Evolutionary conservation across 2,113 vertebrate species (phyloP).

Genomic region (Tyrannus savana): DNA sequence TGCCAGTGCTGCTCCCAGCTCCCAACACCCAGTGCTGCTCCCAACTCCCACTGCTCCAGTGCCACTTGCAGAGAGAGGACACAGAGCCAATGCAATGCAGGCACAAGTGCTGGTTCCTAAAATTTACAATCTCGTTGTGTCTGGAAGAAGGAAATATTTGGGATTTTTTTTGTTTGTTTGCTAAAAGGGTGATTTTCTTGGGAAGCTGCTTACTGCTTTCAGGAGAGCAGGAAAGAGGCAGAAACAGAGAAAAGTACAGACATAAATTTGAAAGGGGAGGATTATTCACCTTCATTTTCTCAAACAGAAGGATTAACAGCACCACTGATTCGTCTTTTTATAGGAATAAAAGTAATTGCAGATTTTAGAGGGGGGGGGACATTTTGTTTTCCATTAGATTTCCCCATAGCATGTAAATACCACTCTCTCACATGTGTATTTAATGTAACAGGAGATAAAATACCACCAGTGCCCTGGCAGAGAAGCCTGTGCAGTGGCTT

Average conservation of each 20-base stretch:
- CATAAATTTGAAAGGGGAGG: background rate
- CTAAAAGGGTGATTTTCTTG: background rate
- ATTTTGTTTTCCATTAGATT: background rate
- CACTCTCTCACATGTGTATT: background rate
- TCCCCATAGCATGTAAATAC: background rate
- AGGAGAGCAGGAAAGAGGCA: background rate
- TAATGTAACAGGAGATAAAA: background rate
- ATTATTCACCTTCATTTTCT: conserved; percentile 29
- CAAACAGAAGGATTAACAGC: background rate
- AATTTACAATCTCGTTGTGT: background rate
- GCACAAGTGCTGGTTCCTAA: accelerated
- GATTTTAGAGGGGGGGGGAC: background rate
- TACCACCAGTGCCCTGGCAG: background rate
- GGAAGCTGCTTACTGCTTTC: background rate
- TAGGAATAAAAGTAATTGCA: background rate
- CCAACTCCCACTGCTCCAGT: background rate
- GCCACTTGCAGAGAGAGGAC: background rate
- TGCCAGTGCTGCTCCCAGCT: background rate
- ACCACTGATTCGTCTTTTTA: background rate
- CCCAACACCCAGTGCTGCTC: background rate
- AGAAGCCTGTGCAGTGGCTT: background rate
- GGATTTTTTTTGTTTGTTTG: background rate
- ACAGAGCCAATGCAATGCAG: background rate
- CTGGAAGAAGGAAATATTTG: background rate
- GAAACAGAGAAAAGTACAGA: background rate